Evolutionary conservation across 2,797 vertebrate species (phyloP).

Genomic region (Synaphobranchus kaupii): DNA sequence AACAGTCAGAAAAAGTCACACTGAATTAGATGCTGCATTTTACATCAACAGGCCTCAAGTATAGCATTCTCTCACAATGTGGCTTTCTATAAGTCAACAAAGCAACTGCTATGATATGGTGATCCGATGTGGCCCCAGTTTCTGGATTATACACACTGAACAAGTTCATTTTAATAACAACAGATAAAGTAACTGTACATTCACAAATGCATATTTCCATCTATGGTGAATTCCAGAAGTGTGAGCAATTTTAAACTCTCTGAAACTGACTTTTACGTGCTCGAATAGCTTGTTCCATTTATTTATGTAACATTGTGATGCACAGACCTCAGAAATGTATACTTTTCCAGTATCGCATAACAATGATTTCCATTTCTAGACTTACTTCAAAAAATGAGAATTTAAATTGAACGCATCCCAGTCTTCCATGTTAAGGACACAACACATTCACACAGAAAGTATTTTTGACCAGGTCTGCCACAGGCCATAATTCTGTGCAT

Average conservation of each 20-base stretch:
- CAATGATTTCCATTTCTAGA: not conserved
- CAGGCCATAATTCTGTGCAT: slow-evolving; percentile 57
- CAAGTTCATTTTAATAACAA: not conserved
- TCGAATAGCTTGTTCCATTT: not conserved
- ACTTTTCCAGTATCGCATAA: not conserved
- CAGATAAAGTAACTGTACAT: not conserved
- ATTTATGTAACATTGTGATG: not conserved
- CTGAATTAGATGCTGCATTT: not conserved
- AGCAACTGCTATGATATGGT: not conserved
- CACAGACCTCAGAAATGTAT: not conserved
- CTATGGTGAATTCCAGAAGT: not conserved
- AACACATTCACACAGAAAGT: slow-evolving; percentile 43
- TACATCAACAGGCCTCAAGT: not conserved
- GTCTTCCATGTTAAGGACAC: slow-evolving; percentile 24
- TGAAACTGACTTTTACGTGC: not conserved
- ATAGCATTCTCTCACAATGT: not conserved
- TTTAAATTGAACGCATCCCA: slow-evolving; percentile 3
- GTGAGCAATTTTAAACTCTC: not conserved
- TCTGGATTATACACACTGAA: too few relatives aligned
- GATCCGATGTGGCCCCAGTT: not conserved
- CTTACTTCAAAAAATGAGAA: not conserved
- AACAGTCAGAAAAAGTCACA: not conserved
- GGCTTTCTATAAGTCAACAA: not conserved
- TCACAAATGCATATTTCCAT: not conserved
- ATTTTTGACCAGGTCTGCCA: slow-evolving; percentile 61